Evolutionary conservation across 2,113 vertebrate genomes (phyloP), one percentile per base, ranked within the genome.

Genomic region (Rhea americana): DNA sequence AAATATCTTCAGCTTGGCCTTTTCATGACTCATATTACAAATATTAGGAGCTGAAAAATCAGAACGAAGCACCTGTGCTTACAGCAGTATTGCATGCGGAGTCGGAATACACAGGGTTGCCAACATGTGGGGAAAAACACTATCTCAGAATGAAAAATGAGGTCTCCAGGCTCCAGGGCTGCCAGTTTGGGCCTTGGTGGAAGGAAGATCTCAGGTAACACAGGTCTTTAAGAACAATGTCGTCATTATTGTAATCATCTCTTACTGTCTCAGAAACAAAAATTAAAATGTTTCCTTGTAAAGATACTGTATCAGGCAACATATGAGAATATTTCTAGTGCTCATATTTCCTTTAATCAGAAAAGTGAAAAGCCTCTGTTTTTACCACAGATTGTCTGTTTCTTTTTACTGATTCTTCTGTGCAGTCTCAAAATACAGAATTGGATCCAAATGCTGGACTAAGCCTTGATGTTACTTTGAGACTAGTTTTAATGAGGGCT

Each of bases 401-500:
- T 93, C 35, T 93, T 96, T 93, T 4, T 86, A 91, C 87, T 78
- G 81, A 92, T 94, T 94, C 74, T 84, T 96, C 93, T 70, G 81
- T 80, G 95, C 96, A 95, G 96, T 96, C 82, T 93, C 66, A 77
- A 91, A 96, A 95, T 95, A 96, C 94, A 94, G 73, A 94, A 74
- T 93, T 82, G 14, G 76, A 84, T 97, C 96, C 96, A 97, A 97
- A 87, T 88, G 37, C 75, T 96, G 55, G 68, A 78, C 87, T 96
- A 89, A 96, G 97, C 89, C 90, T 95, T 95, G 91, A 89, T 95
- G 82, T 94, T 97, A 96, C 96, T 97, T 97, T 94, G 95, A 97
- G 96, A 94, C 93, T 95, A 82, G 91, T 97, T 97, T 97, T 98
- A 98, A 97, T 97, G 96, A 97, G 96, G 6, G 75, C 90, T 94